Base-by-base conservation (phyloP, 2,888 invertebrate genomes). In the Cephonodes hylas region DNA sequence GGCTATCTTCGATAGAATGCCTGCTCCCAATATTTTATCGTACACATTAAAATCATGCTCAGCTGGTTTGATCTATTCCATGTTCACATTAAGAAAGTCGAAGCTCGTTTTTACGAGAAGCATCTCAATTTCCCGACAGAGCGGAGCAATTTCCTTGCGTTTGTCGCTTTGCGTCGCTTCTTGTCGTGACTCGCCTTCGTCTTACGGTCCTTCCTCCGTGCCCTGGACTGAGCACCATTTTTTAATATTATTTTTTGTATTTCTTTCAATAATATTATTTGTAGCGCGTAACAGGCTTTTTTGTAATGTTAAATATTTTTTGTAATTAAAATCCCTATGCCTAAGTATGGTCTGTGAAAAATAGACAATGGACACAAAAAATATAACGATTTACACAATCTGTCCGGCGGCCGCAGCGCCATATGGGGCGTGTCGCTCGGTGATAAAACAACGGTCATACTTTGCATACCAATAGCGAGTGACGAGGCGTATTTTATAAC, bases 81-180 rank as follows among this genome's bases (percentile, higher is more conserved):
- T 73, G 75, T 74, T 75, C 76, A 71, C 73, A 73, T 78, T 70
- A 76, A 74, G 70, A 71, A 68, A 70, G 67, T 70, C 67, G 70
- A 67, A 73, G 79, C 79, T 83, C 77, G 77, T 81, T 83, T 86
- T 83, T 81, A 80, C 75, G 77, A 84, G 77, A 69, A 82, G 77
- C 82, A 72, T 83, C 85, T 88, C 87, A 85, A 88, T 89, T 89
- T 89, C 86, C 89, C 81, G 77, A 67, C 72, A 77, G 77, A 75
- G 77, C 79, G 73, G 75, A 77, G 83, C 86, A 87, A 90, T 90
- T 89, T 90, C 89, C 88, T 86, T 72, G 73, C 79, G 85, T 86
- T 87, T 86, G 87, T 81, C 83, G 77, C 67, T 66, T 67, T 74
- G 70, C 68, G 65, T 60, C 60, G 48, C 61, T 59, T 61, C 65